Conservation (phyloP, 2,797 vertebrate genomes). For the Holocentrus rufus region DNA sequence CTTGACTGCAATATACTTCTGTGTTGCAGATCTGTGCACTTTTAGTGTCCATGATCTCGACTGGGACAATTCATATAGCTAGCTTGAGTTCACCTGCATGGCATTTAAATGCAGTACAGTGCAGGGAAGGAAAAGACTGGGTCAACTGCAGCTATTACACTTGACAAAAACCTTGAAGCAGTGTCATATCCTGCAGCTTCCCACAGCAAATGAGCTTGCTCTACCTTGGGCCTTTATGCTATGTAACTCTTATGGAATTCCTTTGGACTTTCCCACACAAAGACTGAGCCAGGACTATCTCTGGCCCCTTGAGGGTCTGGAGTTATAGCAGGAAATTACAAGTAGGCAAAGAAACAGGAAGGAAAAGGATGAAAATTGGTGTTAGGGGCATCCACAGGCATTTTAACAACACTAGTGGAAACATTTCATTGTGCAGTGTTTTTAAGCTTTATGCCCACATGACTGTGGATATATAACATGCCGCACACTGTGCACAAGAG, state of each 20-base stretch:
- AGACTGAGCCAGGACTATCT: neutral
- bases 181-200: neutral
- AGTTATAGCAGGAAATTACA: neutral
- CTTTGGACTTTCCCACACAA: neutral
- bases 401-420: too few relatives aligned
- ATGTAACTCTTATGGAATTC: slow-evolving; percentile 18
- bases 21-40: neutral
- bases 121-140: neutral
- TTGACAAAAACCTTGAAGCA: too few relatives aligned
- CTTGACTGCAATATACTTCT: neutral
- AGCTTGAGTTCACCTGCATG: too few relatives aligned
- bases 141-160: neutral
- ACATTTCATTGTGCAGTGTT: too few relatives aligned
- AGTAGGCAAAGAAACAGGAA: neutral
- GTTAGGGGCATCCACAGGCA: too few relatives aligned
- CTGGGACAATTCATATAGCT: too few relatives aligned
- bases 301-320: too few relatives aligned
- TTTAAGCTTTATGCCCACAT: too few relatives aligned
- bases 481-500: too few relatives aligned
- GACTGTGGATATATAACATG: too few relatives aligned
- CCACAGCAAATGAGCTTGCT: neutral
- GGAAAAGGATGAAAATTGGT: neutral
- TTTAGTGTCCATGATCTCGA: too few relatives aligned
- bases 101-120: too few relatives aligned
- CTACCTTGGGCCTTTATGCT: neutral